Evolutionary conservation across 2,888 invertebrate genomes (phyloP), one percentile per base, ranked within the genome.

Genomic region (Gryllus longicercus): DNA sequence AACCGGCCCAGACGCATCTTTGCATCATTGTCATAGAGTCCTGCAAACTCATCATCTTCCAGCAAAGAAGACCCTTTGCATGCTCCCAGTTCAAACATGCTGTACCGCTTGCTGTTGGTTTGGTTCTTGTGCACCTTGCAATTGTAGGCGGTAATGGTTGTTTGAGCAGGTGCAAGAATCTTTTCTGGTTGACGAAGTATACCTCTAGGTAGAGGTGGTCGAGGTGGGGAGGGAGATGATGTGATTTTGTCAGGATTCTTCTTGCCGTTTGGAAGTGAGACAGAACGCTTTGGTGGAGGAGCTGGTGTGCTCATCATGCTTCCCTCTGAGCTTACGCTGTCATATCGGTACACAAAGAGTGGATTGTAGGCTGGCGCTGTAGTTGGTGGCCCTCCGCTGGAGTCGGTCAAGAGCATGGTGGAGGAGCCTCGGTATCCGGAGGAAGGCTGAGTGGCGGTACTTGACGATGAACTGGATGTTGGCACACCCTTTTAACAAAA

Each of bases 381-480:
- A 63, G 90, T 90, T 12, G 91, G 92, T 83, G 92, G 16, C 85
- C 92, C 92, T n/a, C 92, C 91, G 21, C 91, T 90, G 49, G 94
- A 94, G 84, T 94, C 94, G 11, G 93, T 91, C 12, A 94, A 79
- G 25, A 82, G 87, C 87, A 95, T 92, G 2, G 95, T 95, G 0
- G 95, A 95, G 0, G 95, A 95, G 74, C 96, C 95, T 82, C 96
- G 90, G 85, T 95, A 96, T 2, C 96, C 96, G 18, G 95, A 95
- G 78, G 95, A 95, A 11, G 94, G 95, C 85, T 94, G 95, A 75
- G 95, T 95, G 38, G 81, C 81, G 5, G 81, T 81, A 75, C 81
- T 81, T 23, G 81, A 81, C 2, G 81, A 81, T 11, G 78, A 77
- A 5, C 63, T 63, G 14, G 63, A 63, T n/a, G 63, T 63, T 63